Evolutionary conservation across 2,888 invertebrate genomes (phyloP).

Genomic region (Pollenia griseotomentosa): DNA sequence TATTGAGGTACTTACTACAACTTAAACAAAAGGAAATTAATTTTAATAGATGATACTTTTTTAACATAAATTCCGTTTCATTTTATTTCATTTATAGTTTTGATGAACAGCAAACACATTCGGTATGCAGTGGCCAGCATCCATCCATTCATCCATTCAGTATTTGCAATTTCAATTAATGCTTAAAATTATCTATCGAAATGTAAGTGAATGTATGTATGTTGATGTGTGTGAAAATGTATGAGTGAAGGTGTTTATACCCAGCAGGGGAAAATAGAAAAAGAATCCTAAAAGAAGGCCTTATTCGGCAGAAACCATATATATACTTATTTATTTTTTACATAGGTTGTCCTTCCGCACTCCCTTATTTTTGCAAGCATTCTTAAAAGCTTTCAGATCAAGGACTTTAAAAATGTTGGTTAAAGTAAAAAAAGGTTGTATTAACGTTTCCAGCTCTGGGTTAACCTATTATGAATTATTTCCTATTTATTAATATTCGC

Average conservation of each 20-base stretch:
- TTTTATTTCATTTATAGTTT: conserved; percentile 29
- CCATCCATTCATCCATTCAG: conserved; percentile 11
- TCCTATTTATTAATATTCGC: too few relatives aligned
- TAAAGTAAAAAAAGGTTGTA: too few relatives aligned
- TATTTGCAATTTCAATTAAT: conserved; percentile 64
- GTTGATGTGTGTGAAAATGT: neutral
- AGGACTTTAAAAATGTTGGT: too few relatives aligned
- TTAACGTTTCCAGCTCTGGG: too few relatives aligned
- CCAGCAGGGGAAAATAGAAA: too few relatives aligned
- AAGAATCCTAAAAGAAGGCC: too few relatives aligned
- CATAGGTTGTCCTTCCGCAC: too few relatives aligned
- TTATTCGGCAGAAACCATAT: too few relatives aligned
- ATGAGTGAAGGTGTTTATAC: neutral
- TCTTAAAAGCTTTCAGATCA: too few relatives aligned
- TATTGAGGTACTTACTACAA: conserved; percentile 37
- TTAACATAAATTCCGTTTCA: conserved; percentile 28
- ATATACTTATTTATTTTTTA: too few relatives aligned
- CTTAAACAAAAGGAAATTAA: conserved; percentile 51
- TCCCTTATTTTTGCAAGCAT: too few relatives aligned
- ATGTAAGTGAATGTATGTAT: neutral
- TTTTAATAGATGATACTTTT: conserved; percentile 53
- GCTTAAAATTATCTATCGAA: conserved; percentile 38
- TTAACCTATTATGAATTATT: too few relatives aligned
- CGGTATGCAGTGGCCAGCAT: conserved; percentile 29
- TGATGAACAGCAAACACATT: conserved; percentile 35